Percentiles rank a stretch among this genome's conserved stretches.
phyloP scores from a whole-genome alignment of 2,113 vertebrate species.

The Psittacula cyanocephala region DNA sequence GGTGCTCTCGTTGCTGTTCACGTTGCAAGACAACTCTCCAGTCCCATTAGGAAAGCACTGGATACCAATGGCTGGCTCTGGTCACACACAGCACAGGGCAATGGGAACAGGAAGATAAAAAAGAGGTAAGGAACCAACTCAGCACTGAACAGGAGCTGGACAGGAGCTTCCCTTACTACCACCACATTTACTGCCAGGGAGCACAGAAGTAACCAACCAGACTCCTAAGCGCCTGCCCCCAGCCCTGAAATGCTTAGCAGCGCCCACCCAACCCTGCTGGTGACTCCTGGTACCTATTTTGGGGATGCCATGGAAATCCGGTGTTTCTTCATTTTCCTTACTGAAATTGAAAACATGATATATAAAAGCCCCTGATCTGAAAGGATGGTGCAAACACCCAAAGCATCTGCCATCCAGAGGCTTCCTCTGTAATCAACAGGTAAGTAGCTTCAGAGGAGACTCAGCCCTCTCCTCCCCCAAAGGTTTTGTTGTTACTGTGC shows the following conservation, averaged over 20 bases:
- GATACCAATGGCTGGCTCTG: constrained; percentile 9
- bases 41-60: constrained; percentile 46
- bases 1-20: not conserved
- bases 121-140: not conserved
- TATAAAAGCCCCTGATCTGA: not conserved
- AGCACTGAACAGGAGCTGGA: not conserved
- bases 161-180: not conserved
- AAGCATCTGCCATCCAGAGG: not conserved
- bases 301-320: not conserved
- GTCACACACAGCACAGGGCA: not conserved
- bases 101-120: not conserved
- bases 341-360: not conserved
- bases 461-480: not conserved
- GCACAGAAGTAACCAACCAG: not conserved
- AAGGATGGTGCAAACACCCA: not conserved
- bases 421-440: not conserved
- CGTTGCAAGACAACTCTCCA: constrained; percentile 7
- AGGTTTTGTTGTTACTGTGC: not conserved
- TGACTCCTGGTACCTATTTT: not conserved
- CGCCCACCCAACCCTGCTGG: not conserved
- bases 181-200: rapidly evolving
- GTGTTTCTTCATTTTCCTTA: not conserved
- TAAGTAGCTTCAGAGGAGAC: not conserved
- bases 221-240: not conserved
- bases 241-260: not conserved